Conservation (phyloP, 2,113 vertebrate species). For the Puffinus mauretanicus region DNA sequence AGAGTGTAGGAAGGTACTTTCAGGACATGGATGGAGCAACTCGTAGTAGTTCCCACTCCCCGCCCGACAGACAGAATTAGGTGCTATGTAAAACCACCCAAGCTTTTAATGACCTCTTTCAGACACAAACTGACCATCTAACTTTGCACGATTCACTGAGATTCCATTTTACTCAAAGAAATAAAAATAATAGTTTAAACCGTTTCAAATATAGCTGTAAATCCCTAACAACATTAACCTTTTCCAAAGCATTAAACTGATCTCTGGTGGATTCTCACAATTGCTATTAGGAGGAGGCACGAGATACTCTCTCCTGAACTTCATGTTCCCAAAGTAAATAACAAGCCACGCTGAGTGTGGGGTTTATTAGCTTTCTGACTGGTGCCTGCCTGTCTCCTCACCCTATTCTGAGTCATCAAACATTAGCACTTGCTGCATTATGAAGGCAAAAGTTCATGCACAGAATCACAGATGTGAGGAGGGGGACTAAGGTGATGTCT, state of each 20-base stretch:
- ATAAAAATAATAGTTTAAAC: conserved; percentile 58
- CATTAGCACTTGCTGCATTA: neutral
- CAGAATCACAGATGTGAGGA: neutral
- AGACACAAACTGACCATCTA: conserved; percentile 20
- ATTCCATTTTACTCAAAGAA: conserved; percentile 22
- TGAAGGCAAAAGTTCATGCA: neutral
- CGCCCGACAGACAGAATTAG: neutral
- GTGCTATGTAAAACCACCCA: neutral
- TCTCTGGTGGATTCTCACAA: conserved; percentile 11
- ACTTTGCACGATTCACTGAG: neutral
- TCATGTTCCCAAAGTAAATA: neutral
- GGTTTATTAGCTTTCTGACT: neutral
- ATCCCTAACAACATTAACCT: conserved; percentile 49
- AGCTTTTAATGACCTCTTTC: conserved; percentile 18
- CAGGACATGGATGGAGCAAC: neutral
- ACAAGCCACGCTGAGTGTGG: neutral
- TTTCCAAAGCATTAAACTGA: conserved; percentile 37
- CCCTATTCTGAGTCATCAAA: neutral
- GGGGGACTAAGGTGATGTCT: neutral
- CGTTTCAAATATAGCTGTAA: conserved; percentile 28
- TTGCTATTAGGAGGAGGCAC: neutral
- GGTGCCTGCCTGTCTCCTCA: neutral
- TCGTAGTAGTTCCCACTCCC: neutral
- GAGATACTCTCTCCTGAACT: neutral
- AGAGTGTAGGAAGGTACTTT: neutral